Conservation (phyloP, 2,113 vertebrate species). For the Neolamprologus fasciatus region DNA sequence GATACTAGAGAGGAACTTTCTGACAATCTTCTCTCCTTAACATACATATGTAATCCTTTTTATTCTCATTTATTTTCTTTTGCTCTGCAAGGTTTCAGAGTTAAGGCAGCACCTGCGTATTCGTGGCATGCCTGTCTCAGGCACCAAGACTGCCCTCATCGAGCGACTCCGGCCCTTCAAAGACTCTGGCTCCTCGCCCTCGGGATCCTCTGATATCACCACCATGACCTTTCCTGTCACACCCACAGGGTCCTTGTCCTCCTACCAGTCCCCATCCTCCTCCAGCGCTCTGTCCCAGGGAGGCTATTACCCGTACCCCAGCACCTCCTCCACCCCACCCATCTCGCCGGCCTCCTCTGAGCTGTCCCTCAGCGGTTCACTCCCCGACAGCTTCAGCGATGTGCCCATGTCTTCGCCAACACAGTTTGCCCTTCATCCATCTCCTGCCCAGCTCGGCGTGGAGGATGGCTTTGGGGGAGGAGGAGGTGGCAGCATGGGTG, state of each 20-base stretch:
- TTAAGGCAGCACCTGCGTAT: conserved; percentile 93
- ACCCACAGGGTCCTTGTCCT: conserved; percentile 75
- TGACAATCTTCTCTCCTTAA: background rate
- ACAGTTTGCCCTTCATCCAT: conserved; percentile 78
- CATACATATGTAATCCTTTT: background rate
- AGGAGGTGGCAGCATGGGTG: conserved; percentile 63
- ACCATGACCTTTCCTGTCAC: conserved; percentile 89
- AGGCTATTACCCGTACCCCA: conserved; percentile 89
- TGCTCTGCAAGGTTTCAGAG: conserved; percentile 82
- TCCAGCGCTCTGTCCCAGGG: conserved; percentile 76
- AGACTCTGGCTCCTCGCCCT: conserved; percentile 71
- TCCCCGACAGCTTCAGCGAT: conserved; percentile 90
- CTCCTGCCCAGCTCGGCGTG: conserved; percentile 70
- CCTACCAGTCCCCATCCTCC: conserved; percentile 82
- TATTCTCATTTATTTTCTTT: background rate
- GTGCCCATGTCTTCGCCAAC: conserved; percentile 85
- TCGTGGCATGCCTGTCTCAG: conserved; percentile 90
- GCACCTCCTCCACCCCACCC: conserved; percentile 90
- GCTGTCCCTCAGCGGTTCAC: conserved; percentile 84
- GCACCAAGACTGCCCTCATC: conserved; percentile 92
- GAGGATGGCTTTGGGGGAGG: conserved; percentile 77
- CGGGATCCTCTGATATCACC: conserved; percentile 81
- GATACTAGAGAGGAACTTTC: accelerated
- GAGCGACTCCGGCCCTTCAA: conserved; percentile 90
- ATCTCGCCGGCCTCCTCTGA: conserved; percentile 94